Evolutionary conservation across 1,140 invertebrate species (phyloP), one percentile per base, ranked within the genome.

Genomic region (Brevipalpus yothersi): DNA sequence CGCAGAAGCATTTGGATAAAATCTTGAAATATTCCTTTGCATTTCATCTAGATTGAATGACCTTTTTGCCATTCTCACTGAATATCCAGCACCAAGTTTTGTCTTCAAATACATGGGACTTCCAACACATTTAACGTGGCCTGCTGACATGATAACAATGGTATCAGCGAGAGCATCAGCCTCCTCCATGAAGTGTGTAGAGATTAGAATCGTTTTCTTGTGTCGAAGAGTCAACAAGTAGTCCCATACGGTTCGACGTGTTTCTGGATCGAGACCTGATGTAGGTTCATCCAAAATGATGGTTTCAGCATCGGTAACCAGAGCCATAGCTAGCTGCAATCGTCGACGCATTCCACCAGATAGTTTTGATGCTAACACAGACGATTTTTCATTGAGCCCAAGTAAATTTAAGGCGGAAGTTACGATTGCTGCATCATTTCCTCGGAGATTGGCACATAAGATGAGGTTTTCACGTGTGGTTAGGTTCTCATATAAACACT

Each of bases 161-260:
- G 77, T 64, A 63, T 78, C 77, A 10, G 75, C 75, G 0, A 78
- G 66, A 8, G 67, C 56, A 58, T 97, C 92, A 11, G 92, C 92
- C 74, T 97, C 93, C 72, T 96, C 92, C 89, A 97, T 94, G 70
- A 89, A 93, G 72, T 97, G 92, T 0, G 92, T 97, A 3, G 88
- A 92, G 2, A 97, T 76, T 9, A 97, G 72, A 66, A 96, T 84
- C 1, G 89, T 92, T 19, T 68, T 63, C 73, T 78, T 65, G 23
- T 58, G 54, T 47, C 65, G 53, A 11, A 65, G 45, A 23, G 60
- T 21, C 0, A 61, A 43, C 10, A 77, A 64, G 13, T 76, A 64
- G 62, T 80, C 78, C 80, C 80, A 81, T 57, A 81, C 75, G 54
- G 72, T 71, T 62, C 76, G 68, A 41, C 79, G 67, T 5, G 76